Evolutionary conservation across 2,113 vertebrate genomes (phyloP).

Genomic region (Capreolus pygargus): DNA sequence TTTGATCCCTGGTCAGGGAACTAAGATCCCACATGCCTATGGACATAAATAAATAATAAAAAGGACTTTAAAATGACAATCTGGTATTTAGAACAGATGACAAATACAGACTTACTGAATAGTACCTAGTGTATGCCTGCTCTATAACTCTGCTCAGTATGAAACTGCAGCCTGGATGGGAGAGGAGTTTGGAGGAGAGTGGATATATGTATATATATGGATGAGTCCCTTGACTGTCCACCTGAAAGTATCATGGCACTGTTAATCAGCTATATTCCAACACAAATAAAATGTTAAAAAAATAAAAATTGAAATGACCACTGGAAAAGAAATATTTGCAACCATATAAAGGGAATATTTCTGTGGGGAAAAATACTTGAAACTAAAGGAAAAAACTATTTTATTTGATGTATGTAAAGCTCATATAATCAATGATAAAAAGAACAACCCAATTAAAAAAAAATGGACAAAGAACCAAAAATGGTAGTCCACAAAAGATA

Average conservation of each 20-base stretch:
- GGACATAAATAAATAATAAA: neutral
- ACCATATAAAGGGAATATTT: neutral
- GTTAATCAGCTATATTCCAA: neutral
- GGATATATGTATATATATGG: neutral
- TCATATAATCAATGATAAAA: neutral
- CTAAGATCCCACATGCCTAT: neutral
- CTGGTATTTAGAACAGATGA: neutral
- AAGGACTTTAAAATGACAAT: neutral
- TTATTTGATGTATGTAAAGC: neutral
- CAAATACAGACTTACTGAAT: neutral
- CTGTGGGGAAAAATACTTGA: neutral
- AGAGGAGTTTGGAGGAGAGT: neutral
- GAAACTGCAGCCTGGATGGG: neutral
- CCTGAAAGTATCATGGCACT: neutral
- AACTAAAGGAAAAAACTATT: neutral
- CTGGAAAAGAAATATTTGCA: neutral
- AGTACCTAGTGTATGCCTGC: neutral
- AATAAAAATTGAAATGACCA: neutral
- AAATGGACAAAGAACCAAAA: neutral
- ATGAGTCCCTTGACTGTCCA: neutral
- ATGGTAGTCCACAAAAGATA: neutral
- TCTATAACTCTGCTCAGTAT: neutral
- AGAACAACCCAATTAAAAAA: neutral
- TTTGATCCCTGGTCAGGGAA: neutral
- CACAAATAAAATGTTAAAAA: neutral